Percentiles rank a stretch among this genome's conserved stretches.
Evolutionary conservation across 2,113 vertebrate species (phyloP).

Genomic region (Leptocoma aspasia): DNA sequence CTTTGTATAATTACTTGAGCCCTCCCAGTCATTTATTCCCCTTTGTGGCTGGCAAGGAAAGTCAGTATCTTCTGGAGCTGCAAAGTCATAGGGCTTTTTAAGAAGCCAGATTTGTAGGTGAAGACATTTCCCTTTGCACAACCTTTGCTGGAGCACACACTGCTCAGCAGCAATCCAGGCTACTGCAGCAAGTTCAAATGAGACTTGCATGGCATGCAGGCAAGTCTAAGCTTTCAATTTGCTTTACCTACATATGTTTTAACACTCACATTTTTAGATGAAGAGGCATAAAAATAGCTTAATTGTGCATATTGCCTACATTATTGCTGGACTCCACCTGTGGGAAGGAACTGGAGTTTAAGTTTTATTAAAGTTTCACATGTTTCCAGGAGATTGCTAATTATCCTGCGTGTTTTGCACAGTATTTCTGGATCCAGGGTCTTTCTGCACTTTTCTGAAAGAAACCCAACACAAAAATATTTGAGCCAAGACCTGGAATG

Average conservation of each 20-base stretch:
- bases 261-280: conserved; percentile 45
- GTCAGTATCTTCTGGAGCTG: conserved; percentile 25
- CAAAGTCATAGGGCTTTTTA: conserved; percentile 33
- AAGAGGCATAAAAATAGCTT: conserved; percentile 66
- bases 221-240: conserved; percentile 42
- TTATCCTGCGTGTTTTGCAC: conserved; percentile 60
- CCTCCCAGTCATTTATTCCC: conserved; percentile 49
- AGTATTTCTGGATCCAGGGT: conserved; percentile 60
- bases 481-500: conserved; percentile 60
- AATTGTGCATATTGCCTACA: conserved; percentile 20
- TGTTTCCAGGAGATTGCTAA: conserved; percentile 69
- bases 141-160: conserved; percentile 17
- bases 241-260: conserved; percentile 51
- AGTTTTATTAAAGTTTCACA: conserved; percentile 37
- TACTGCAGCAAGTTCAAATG: conserved; percentile 43
- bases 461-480: conserved; percentile 63
- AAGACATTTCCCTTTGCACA: conserved; percentile 58
- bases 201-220: neutral
- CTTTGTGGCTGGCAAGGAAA: conserved; percentile 42
- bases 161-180: conserved; percentile 22
- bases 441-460: conserved; percentile 67
- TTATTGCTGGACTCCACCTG: conserved; percentile 54
- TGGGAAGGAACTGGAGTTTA: conserved; percentile 58
- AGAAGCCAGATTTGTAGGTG: conserved; percentile 59
- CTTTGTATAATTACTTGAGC: conserved; percentile 37